Conservation (phyloP, 2,888 invertebrate species). For the Dascillus cervinus region DNA sequence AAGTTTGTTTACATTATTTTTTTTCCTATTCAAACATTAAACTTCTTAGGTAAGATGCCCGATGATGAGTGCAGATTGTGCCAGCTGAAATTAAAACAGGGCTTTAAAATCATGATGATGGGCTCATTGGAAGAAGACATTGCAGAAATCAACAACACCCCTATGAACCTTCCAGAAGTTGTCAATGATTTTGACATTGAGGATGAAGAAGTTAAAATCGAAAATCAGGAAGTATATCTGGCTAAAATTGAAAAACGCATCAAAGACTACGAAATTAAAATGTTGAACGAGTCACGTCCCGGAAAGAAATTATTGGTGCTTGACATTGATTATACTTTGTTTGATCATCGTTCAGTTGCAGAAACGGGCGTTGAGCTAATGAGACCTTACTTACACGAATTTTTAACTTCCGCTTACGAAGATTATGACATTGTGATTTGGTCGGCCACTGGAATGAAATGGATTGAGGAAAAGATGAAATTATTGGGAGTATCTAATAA, state of each 20-base stretch:
- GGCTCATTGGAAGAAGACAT: slow-evolving; percentile 91
- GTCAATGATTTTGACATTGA: slow-evolving; percentile 88
- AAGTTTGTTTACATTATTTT: slow-evolving; percentile 50
- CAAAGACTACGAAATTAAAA: slow-evolving; percentile 72
- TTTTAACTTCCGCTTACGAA: slow-evolving; percentile 76
- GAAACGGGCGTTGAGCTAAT: slow-evolving; percentile 81
- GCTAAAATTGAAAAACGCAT: slow-evolving; percentile 79
- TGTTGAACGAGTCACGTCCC: slow-evolving; percentile 72
- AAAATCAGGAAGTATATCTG: slow-evolving; percentile 61
- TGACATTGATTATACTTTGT: slow-evolving; percentile 94
- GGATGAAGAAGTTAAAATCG: slow-evolving; percentile 70
- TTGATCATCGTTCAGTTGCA: slow-evolving; percentile 90
- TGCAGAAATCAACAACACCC: slow-evolving; percentile 71
- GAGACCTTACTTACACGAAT: slow-evolving; percentile 93
- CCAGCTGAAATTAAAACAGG: slow-evolving; percentile 71
- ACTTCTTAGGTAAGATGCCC: slow-evolving; percentile 67
- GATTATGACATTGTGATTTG: slow-evolving; percentile 96
- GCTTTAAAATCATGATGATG: slow-evolving; percentile 94
- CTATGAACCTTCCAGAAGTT: slow-evolving; percentile 76
- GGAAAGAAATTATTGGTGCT: slow-evolving; percentile 87
- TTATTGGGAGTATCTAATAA: slow-evolving; percentile 79
- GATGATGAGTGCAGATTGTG: slow-evolving; percentile 71
- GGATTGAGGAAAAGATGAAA: slow-evolving; percentile 97
- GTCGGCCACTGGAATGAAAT: slow-evolving; percentile 98
- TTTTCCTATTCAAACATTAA: slow-evolving; percentile 1